A percentile compares a stretch with the other conserved stretches of the same genome.
phyloP scores from a whole-genome alignment of 2,797 vertebrate genomes.

The Leptoclinus maculatus region DNA sequence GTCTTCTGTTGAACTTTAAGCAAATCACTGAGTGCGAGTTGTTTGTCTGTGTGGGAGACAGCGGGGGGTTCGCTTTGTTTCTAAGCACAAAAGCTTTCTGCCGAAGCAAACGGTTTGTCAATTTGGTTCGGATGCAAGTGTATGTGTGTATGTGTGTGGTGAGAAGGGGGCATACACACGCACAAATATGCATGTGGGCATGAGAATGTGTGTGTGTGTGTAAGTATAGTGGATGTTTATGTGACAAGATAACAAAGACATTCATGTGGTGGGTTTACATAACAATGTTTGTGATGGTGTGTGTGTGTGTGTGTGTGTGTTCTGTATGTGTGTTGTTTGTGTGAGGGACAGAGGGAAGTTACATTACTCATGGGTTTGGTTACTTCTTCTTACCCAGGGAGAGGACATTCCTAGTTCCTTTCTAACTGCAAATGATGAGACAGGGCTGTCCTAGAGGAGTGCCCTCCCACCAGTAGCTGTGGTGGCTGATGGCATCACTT shows the following conservation, averaged over 20 bases:
- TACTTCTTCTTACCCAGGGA: slow-evolving; percentile 58
- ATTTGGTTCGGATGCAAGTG: slow-evolving; percentile 17
- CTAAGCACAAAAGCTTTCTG: slow-evolving; percentile 40
- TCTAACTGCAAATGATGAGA: slow-evolving; percentile 42
- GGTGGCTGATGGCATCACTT: slow-evolving; percentile 73
- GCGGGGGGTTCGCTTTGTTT: slow-evolving; percentile 42
- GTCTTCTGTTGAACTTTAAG: slow-evolving; percentile 30
- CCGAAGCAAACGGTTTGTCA: slow-evolving; percentile 37
- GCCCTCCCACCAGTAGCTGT: slow-evolving; percentile 43
- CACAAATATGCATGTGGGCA: slow-evolving; percentile 9
- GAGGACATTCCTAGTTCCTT: slow-evolving; percentile 66
- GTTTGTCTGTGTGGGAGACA: slow-evolving; percentile 35
- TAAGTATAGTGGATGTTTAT: slow-evolving; percentile 22
- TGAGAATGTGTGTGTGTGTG: background rate
- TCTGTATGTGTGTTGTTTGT: background rate
- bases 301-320: background rate
- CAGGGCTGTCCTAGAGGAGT: slow-evolving; percentile 60
- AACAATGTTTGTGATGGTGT: slow-evolving; percentile 30
- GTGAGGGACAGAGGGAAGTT: slow-evolving; percentile 13
- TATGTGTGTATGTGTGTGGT: background rate
- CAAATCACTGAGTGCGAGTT: slow-evolving; percentile 33
- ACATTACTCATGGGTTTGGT: slow-evolving; percentile 42
- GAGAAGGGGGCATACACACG: background rate
- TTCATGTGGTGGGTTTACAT: slow-evolving; percentile 48
- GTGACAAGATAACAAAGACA: slow-evolving; percentile 40